Percentiles rank a stretch among this genome's conserved stretches.
These are phyloP conservation scores for Psylliodes chrysocephalus DNA, from an alignment of 2,888 invertebrate genomes.

Conservation along the genomic window DNA sequence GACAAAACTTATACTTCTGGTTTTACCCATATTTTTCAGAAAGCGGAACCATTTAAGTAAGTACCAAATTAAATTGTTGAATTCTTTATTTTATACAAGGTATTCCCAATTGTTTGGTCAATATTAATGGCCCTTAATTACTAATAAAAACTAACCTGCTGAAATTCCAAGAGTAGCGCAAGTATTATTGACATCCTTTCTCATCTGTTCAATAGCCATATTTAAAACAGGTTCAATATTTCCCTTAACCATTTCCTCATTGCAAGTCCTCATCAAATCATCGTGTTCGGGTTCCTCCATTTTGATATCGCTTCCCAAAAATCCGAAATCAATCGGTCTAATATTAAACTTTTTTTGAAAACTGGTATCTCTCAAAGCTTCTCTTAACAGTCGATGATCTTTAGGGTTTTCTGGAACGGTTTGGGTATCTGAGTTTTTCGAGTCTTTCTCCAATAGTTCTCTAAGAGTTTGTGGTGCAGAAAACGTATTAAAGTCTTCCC, in stretches of 20 bases:
- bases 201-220: constrained; percentile 87
- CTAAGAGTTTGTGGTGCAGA: constrained; percentile 56
- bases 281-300: constrained; percentile 74
- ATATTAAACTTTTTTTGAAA: constrained; percentile 87
- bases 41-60: too few species aligned
- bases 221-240: constrained; percentile 86
- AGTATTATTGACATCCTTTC: constrained; percentile 85
- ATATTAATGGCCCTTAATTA: too few species aligned
- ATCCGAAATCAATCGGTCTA: constrained; percentile 77
- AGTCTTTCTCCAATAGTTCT: constrained; percentile 52
- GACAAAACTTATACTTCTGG: too few species aligned
- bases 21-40: too few species aligned
- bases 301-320: constrained; percentile 68
- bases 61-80: too few species aligned
- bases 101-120: too few species aligned
- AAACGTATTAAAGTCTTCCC: constrained; percentile 72
- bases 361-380: constrained; percentile 84
- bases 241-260: constrained; percentile 73
- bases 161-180: constrained; percentile 88
- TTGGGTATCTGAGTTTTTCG: constrained; percentile 49
- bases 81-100: too few species aligned
- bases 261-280: constrained; percentile 62
- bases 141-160: constrained; percentile 75
- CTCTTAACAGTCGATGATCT: constrained; percentile 81
- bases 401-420: constrained; percentile 62